phyloP scores from a whole-genome alignment of 2,113 vertebrate species.

The Prionailurus bengalensis region DNA sequence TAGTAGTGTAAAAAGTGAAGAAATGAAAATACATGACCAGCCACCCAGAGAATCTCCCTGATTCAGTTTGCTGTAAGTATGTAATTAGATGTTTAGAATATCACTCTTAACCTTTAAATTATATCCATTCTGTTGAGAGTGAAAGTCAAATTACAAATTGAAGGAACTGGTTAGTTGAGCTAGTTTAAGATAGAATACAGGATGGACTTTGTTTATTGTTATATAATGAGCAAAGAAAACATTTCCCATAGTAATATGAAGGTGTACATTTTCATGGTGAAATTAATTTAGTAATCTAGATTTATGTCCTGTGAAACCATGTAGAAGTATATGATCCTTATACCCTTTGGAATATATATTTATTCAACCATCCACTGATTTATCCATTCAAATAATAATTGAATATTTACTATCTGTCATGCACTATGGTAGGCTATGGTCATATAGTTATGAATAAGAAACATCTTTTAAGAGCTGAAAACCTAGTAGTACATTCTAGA shows the following conservation, averaged over 20 bases:
- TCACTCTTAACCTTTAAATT: constrained; percentile 37
- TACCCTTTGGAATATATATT: background rate
- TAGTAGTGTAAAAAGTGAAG: background rate
- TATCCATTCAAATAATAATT: background rate
- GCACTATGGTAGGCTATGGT: background rate
- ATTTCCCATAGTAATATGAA: background rate
- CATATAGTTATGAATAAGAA: background rate
- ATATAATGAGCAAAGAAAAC: background rate
- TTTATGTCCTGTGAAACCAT: background rate
- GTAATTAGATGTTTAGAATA: constrained; percentile 16
- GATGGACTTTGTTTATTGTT: background rate
- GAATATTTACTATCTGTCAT: background rate
- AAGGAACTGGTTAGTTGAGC: background rate
- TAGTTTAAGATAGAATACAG: background rate
- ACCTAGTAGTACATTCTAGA: background rate
- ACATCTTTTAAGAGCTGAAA: background rate
- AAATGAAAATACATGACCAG: background rate
- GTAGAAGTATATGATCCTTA: background rate
- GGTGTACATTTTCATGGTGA: background rate
- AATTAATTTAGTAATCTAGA: constrained; percentile 27
- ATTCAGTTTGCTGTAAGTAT: background rate
- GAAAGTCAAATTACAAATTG: constrained; percentile 1
- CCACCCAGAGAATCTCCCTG: background rate
- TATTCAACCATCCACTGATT: constrained; percentile 4
- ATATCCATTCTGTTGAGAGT: constrained; percentile 29